Conservation (phyloP, 2,113 vertebrate genomes). For the Kobus ellipsiprymnus region DNA sequence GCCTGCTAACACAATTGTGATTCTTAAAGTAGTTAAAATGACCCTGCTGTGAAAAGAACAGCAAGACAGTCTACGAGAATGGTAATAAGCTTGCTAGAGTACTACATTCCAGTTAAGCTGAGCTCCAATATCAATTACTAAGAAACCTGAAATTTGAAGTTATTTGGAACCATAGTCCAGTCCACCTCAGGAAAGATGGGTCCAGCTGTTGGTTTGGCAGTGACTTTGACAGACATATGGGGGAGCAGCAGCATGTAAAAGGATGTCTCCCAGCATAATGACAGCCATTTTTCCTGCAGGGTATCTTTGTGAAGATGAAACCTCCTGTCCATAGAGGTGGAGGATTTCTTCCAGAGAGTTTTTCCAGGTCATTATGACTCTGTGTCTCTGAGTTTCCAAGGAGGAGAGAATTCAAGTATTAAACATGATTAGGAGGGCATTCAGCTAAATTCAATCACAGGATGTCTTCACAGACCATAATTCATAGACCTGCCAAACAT, state of each 20-base stretch:
- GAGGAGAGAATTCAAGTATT: neutral
- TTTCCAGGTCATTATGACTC: neutral
- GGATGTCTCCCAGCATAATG: neutral
- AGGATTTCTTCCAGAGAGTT: neutral
- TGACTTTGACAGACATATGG: neutral
- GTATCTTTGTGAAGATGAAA: neutral
- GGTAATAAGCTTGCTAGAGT: neutral
- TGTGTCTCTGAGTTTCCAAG: neutral
- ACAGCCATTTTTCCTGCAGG: neutral
- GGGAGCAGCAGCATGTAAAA: neutral
- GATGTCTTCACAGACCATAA: neutral
- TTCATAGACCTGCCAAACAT: neutral
- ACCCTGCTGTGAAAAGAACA: neutral
- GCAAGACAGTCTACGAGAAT: neutral
- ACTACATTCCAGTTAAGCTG: neutral
- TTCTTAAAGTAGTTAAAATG: neutral
- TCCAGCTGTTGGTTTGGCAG: neutral
- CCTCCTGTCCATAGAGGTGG: neutral
- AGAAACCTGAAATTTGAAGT: neutral
- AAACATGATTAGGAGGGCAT: neutral
- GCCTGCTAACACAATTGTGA: neutral
- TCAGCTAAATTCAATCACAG: neutral
- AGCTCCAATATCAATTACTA: neutral
- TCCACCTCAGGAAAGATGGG: neutral
- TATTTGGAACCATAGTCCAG: neutral